Evolutionary conservation across 2,113 vertebrate species (phyloP).

Genomic region (Xenotilapia caudafasciata): DNA sequence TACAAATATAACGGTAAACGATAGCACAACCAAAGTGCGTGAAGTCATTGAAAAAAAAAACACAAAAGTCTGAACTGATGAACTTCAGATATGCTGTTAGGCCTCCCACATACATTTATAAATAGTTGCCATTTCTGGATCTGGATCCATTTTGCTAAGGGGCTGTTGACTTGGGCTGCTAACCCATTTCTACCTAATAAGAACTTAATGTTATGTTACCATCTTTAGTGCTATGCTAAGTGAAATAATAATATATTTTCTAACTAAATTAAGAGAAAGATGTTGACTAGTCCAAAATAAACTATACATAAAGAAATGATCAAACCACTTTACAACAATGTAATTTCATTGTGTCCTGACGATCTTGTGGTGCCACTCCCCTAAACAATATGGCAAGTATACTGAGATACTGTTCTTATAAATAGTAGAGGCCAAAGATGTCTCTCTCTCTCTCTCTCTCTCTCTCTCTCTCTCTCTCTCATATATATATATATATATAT

Average conservation of each 20-base stretch:
- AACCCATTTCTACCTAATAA: background rate
- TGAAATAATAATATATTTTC: background rate
- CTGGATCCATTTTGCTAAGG: background rate
- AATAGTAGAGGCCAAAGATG: background rate
- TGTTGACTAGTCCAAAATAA: background rate
- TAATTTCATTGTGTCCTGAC: background rate
- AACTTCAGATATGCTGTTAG: background rate
- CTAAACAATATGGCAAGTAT: background rate
- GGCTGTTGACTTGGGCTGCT: background rate
- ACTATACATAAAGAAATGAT: background rate
- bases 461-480: too few relatives aligned
- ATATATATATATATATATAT: accelerated
- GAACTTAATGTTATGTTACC: background rate
- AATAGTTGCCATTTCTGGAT: background rate
- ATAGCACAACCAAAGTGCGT: background rate
- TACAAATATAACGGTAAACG: background rate
- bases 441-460: background rate
- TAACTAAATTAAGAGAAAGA: background rate
- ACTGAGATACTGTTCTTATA: background rate
- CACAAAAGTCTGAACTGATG: background rate
- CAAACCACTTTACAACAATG: background rate
- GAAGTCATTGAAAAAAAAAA: background rate
- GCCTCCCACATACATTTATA: background rate
- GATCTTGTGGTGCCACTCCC: background rate
- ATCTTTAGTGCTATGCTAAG: background rate